Evolutionary conservation across 2,888 invertebrate species (phyloP), one percentile per base, ranked within the genome.

Genomic region (Phyto melanocephala): DNA sequence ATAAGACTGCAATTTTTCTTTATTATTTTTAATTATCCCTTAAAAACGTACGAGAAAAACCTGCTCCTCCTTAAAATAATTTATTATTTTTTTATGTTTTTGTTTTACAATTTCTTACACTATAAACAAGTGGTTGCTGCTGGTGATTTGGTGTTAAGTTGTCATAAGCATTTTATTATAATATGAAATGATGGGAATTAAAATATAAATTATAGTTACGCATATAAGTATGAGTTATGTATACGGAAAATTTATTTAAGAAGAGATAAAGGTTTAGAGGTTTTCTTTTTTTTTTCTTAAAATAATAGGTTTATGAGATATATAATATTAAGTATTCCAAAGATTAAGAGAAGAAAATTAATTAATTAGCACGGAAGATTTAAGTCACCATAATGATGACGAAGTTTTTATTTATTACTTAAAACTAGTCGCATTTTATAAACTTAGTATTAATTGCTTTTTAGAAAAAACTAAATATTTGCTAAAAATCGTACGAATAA

Each of bases 131-230:
- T 72, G 72, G 42, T 67, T 47, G 70, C 63, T 60, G 47, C 10
- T 60, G 74, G 65, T 75, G 50, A 63, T 74, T 72, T 74, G 78
- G 42, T 79, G 65, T 35, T 52, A 79, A 40, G 52, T 71, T 82
- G 78, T 75, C 78, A 81, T 65, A 74, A 81, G 74, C 58, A 70
- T 70, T 81, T 78, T 58, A 75, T 74, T 74, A 58, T 60, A 52
- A 65, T 60, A 13, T 70, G 70, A 75, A 79, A 72, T 78, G 58
- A 65, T 79, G 75, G 28, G 40, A 68, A 71, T 58, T 60, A 52
- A 79, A 52, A 65, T 40, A 58, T 37, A 60, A 62, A 77, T 45
- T 70, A 33, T 77, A 77, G 68, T 68, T 68, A 54, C n/a, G 35
- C 68, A 11, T 28, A 42, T 8, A 70, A 33, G 42, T 17, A 42